Conservation (phyloP, 2,797 vertebrate species). For the Neomorphus geoffroyi region DNA sequence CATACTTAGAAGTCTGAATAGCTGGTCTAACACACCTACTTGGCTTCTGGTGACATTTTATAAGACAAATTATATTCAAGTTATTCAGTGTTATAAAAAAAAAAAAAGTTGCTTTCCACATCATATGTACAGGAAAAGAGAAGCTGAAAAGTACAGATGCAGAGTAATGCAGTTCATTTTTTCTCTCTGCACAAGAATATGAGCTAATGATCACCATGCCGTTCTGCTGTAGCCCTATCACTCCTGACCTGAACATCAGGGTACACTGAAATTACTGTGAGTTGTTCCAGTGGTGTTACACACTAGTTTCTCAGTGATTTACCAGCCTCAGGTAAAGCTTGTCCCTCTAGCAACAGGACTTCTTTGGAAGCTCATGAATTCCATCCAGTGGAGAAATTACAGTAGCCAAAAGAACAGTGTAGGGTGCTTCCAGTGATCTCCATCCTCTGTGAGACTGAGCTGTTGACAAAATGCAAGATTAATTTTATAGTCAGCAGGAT, state of each 20-base stretch:
- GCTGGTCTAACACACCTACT: not conserved
- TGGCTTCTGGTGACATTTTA: not conserved
- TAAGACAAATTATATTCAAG: not conserved
- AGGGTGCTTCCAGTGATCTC: not conserved
- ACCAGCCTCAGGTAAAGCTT: not conserved
- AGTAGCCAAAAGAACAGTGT: not conserved
- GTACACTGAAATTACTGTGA: not conserved
- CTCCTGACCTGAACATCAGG: not conserved
- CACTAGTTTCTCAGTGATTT: not conserved
- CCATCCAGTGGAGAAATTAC: fast-evolving
- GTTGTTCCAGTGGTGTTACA: not conserved
- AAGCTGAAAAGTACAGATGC: not conserved
- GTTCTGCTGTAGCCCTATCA: not conserved
- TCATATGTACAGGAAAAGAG: not conserved
- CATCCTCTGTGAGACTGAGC: not conserved
- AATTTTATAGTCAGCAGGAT: not conserved
- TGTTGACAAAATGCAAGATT: not conserved
- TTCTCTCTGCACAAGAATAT: not conserved
- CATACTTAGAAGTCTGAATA: not conserved
- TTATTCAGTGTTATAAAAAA: not conserved
- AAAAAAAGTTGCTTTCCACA: not conserved
- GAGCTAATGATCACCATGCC: not conserved
- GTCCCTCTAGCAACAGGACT: not conserved
- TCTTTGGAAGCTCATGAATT: not conserved
- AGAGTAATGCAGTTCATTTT: not conserved